Evolutionary conservation across 2,113 vertebrate genomes (phyloP).

Genomic region (Procapra przewalskii): DNA sequence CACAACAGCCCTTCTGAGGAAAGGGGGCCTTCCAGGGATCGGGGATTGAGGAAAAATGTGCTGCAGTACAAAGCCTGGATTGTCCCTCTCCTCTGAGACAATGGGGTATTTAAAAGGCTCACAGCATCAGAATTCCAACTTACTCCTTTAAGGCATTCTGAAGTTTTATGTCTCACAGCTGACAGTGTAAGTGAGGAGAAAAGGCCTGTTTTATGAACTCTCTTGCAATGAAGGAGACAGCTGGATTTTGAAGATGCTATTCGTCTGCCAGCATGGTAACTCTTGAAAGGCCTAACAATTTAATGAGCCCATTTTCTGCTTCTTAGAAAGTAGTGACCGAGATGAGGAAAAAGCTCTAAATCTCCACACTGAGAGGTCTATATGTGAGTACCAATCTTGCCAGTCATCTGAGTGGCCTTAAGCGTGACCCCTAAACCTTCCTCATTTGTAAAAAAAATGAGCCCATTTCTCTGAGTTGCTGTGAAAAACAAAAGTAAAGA

Average conservation of each 20-base stretch:
- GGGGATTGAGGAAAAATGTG: constrained; percentile 78
- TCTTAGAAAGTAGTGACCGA: background rate
- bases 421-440: background rate
- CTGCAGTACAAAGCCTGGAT: constrained; percentile 85
- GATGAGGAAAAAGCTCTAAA: background rate
- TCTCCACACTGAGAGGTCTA: background rate
- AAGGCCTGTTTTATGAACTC: background rate
- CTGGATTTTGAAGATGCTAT: background rate
- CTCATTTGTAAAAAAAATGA: background rate
- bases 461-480: background rate
- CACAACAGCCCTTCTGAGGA: constrained; percentile 85
- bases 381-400: background rate
- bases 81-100: constrained; percentile 82
- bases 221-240: background rate
- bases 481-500: background rate
- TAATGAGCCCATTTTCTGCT: background rate
- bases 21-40: constrained; percentile 83
- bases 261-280: background rate
- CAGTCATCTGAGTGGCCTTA: background rate
- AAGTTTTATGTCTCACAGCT: constrained; percentile 33
- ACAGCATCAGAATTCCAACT: constrained; percentile 82
- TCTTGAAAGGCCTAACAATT: background rate
- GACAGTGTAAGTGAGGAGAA: background rate
- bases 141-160: constrained; percentile 76
- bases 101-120: constrained; percentile 76